Base-by-base conservation (phyloP, 2,888 invertebrate genomes). In the Muscina levida region DNA sequence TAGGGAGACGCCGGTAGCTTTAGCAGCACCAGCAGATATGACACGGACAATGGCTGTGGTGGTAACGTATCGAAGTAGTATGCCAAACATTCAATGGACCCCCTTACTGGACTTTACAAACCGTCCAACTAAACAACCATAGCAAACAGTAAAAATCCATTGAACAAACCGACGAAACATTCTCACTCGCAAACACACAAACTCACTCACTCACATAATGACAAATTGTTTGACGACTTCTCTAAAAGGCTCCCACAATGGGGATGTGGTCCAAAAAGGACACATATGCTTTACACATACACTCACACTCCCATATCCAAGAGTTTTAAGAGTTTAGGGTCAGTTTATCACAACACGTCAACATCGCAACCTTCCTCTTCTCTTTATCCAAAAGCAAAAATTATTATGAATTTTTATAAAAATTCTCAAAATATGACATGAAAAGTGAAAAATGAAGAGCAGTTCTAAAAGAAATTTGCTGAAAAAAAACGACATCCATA, bases 261-360 rank as follows among this genome's bases (percentile, higher is more conserved):
- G 72, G 42, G 72, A 39, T 13, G 2, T 75, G 44, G 37, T 62
- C 67, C 8, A 42, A 51, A 72, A 76, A 65, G 75, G 42, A 65
- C 85, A 86, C 83, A 83, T 83, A 83, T 80, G 67, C 68, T 73
- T 70, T 83, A 84, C 62, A 72, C n/a, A 75, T 11, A 72, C 56
- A 76, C 42, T n/a, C n/a, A n/a, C 46, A 68, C 44, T 24, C 65
- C 62, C 62, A 39, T 17, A 57, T 11, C n/a, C 62, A 67, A 15
- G 48, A 53, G 42, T 51, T 77, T 74, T 26, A 72, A 74, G 71
- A 77, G 80, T 71, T 77, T 74, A 76, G 81, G 81, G 77, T 81
- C 81, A 81, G 73, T 81, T 74, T 46, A 44, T 72, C 72, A 42
- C 72, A 72, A 59, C 77, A 59, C 39, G 65, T 53, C 42, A 46